A percentile compares a stretch with the other conserved stretches of the same genome.
These are phyloP conservation scores for Oostethus manadensis DNA, from an alignment of 2,113 vertebrate genomes.

Conservation along the genomic window DNA sequence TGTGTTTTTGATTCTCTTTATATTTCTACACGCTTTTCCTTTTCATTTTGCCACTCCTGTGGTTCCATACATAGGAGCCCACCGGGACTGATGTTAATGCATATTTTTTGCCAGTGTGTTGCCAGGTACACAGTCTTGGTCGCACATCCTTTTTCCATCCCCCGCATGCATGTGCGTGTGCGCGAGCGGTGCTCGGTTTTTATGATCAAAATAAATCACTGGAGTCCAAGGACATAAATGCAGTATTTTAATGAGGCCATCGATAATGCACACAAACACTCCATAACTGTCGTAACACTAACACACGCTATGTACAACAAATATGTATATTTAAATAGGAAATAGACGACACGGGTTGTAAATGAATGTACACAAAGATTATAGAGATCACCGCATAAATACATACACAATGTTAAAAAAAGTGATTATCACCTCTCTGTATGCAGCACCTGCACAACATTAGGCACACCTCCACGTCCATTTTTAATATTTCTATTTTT, in stretches of 20 bases:
- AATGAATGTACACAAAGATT: constrained; percentile 38
- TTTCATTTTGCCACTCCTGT: too few relatives aligned
- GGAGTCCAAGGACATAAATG: constrained; percentile 6
- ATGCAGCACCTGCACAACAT: constrained; percentile 26
- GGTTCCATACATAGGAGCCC: background rate
- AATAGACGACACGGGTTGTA: constrained; percentile 6
- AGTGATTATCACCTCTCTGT: constrained; percentile 5
- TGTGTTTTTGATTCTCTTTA: too few relatives aligned
- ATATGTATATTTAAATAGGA: constrained; percentile 39
- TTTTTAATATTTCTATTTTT: background rate
- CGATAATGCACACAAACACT: constrained; percentile 14
- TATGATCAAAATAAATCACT: constrained; percentile 3
- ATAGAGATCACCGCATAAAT: constrained; percentile 38
- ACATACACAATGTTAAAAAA: constrained; percentile 15
- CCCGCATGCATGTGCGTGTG: background rate
- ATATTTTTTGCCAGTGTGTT: constrained; percentile 8
- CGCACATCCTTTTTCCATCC: constrained; percentile 51
- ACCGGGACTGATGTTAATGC: constrained; percentile 8
- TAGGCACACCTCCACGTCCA: constrained; percentile 16
- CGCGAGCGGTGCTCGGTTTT: background rate
- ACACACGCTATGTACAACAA: constrained; percentile 44
- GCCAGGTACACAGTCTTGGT: constrained; percentile 80
- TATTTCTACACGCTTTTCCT: too few relatives aligned
- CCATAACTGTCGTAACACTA: constrained; percentile 16
- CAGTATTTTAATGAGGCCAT: constrained; percentile 18